phyloP scores from a whole-genome alignment of 2,888 invertebrate species.

The Phalera bucephala region DNA sequence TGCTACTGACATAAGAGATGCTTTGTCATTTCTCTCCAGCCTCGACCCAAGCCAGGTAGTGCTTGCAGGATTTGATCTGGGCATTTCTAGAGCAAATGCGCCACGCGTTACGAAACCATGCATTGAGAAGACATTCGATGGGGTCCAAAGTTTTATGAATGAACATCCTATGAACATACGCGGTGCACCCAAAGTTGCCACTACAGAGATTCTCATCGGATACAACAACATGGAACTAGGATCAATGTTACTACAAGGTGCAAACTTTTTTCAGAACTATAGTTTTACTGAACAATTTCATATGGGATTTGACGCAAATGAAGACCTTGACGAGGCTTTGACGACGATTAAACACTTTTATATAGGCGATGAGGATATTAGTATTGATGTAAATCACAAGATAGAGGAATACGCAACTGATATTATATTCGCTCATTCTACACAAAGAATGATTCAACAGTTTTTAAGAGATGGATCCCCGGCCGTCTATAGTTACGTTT shows the following conservation, averaged over 20 bases:
- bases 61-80: too few species aligned
- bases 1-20: too few species aligned
- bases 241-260: background rate
- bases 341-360: slow-evolving; percentile 17
- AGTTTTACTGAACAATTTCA: background rate
- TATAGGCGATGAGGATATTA: slow-evolving; percentile 12
- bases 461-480: too few species aligned
- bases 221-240: background rate
- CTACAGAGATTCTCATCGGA: background rate
- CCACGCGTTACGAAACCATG: slow-evolving; percentile 13
- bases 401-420: too few species aligned
- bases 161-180: slow-evolving; percentile 19
- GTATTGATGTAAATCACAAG: too few species aligned
- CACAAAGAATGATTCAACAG: too few species aligned
- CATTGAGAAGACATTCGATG: slow-evolving; percentile 21
- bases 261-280: slow-evolving; percentile 8
- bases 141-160: slow-evolving; percentile 16
- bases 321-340: slow-evolving; percentile 1
- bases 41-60: too few species aligned
- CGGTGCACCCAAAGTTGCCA: background rate
- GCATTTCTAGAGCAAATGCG: slow-evolving; percentile 7
- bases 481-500: too few species aligned
- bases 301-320: background rate
- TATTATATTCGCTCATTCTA: too few species aligned
- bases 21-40: too few species aligned